Percentiles rank a stretch among this genome's conserved stretches.
Conservation (phyloP, 2,113 vertebrate species). For the Rhabdornis inornatus region DNA sequence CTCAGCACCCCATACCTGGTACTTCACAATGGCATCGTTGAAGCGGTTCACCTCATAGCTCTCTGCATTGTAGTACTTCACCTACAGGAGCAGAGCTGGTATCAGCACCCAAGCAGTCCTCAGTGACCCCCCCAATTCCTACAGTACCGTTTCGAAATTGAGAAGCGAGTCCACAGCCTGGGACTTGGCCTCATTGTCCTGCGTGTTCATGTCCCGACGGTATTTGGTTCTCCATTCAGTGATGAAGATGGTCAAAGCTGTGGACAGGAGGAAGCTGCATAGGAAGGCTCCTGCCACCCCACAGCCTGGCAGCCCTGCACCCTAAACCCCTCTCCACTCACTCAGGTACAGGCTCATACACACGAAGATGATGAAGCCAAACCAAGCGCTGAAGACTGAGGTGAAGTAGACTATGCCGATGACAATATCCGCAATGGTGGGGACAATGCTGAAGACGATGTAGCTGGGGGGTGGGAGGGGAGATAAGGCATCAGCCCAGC, state of each 20-base stretch:
- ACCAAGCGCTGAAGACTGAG: constrained; percentile 92
- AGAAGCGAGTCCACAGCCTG: constrained; percentile 92
- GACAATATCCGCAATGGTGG: constrained; percentile 90
- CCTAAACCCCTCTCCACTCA: constrained; percentile 69
- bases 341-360: constrained; percentile 94
- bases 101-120: background rate
- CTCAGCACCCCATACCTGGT: constrained; percentile 76
- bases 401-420: constrained; percentile 93
- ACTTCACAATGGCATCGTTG: constrained; percentile 86
- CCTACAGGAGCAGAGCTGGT: constrained; percentile 65
- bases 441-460: constrained; percentile 91
- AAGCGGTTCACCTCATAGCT: constrained; percentile 87
- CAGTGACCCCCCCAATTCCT: background rate
- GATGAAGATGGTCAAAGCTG: constrained; percentile 90
- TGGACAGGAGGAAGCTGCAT: background rate
- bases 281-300: rapidly evolving
- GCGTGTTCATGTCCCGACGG: constrained; percentile 89
- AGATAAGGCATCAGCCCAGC: background rate
- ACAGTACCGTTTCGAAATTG: constrained; percentile 92
- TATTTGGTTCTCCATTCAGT: constrained; percentile 97
- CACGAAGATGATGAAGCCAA: constrained; percentile 93
- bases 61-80: constrained; percentile 96
- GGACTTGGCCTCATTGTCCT: constrained; percentile 88
- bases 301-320: background rate
- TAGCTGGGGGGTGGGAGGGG: constrained; percentile 76